Conservation (phyloP, 2,888 invertebrate genomes). For the Drosophila birchii region DNA sequence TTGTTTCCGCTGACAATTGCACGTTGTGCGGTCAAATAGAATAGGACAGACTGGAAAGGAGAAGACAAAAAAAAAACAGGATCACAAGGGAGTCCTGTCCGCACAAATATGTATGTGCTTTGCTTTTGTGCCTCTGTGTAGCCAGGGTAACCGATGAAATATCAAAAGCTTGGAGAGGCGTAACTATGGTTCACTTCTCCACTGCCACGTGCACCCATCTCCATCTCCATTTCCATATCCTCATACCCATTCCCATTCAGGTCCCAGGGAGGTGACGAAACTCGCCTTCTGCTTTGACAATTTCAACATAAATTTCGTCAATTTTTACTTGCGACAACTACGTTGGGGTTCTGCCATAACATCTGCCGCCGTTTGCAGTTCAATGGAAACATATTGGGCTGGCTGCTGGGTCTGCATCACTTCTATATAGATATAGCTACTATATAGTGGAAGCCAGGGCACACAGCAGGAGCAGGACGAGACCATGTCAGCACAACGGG, state of each 20-base stretch:
- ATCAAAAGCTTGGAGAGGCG: slow-evolving; percentile 21
- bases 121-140: slow-evolving; percentile 4
- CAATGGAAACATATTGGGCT: slow-evolving; percentile 73
- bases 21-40: slow-evolving; percentile 74
- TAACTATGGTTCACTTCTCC: slow-evolving; percentile 30
- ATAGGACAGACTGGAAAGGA: slow-evolving; percentile 38
- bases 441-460: background rate
- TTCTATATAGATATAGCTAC: slow-evolving; percentile 24
- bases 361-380: slow-evolving; percentile 68
- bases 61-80: background rate
- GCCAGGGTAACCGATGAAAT: slow-evolving; percentile 26
- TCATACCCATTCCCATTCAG: background rate
- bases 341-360: slow-evolving; percentile 57
- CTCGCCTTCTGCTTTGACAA: slow-evolving; percentile 68
- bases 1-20: slow-evolving; percentile 69
- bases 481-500: slow-evolving; percentile 44
- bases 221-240: slow-evolving; percentile 7
- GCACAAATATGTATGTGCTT: slow-evolving; percentile 7
- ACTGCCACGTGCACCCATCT: slow-evolving; percentile 32
- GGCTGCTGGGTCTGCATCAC: slow-evolving; percentile 29
- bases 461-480: slow-evolving; percentile 25
- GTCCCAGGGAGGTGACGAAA: slow-evolving; percentile 23
- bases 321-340: slow-evolving; percentile 73
- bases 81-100: slow-evolving; percentile 16
- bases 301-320: slow-evolving; percentile 67